Evolutionary conservation across 2,113 vertebrate species (phyloP).

Genomic region (Pelusios castaneus): DNA sequence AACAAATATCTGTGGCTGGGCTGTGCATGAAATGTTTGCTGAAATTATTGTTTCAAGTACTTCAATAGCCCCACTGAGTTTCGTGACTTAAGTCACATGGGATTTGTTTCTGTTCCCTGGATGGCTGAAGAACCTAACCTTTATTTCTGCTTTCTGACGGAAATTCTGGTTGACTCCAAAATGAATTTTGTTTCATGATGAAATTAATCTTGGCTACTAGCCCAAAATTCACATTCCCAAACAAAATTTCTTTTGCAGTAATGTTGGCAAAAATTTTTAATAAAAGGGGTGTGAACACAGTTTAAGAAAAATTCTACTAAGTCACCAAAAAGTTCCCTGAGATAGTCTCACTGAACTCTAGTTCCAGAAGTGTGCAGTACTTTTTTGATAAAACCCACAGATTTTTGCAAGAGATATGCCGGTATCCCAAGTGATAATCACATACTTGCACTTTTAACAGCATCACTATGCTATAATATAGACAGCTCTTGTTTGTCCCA

Average conservation of each 20-base stretch:
- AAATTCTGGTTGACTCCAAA: slow-evolving; percentile 48
- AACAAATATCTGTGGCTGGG: neutral
- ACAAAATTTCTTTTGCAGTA: slow-evolving; percentile 19
- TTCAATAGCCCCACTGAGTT: neutral
- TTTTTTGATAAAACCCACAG: neutral
- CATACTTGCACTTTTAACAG: neutral
- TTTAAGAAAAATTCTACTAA: neutral
- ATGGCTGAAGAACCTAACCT: slow-evolving; percentile 38
- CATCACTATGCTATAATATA: neutral
- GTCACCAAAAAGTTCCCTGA: neutral
- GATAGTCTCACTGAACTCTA: neutral
- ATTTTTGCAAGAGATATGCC: neutral
- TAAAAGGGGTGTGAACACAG: neutral
- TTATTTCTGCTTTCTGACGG: slow-evolving; percentile 54
- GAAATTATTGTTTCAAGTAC: neutral
- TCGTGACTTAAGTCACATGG: neutral
- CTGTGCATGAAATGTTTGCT: slow-evolving; percentile 28
- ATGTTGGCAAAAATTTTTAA: neutral
- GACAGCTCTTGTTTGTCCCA: neutral
- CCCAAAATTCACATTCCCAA: slow-evolving; percentile 22
- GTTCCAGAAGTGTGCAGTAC: neutral
- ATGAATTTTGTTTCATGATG: slow-evolving; percentile 49
- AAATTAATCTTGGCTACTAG: slow-evolving; percentile 37
- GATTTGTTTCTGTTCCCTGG: slow-evolving; percentile 39
- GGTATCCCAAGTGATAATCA: neutral